A percentile compares a stretch with the other conserved stretches of the same genome.
Conservation (phyloP, 2,113 vertebrate genomes). For the Phainopepla nitens region DNA sequence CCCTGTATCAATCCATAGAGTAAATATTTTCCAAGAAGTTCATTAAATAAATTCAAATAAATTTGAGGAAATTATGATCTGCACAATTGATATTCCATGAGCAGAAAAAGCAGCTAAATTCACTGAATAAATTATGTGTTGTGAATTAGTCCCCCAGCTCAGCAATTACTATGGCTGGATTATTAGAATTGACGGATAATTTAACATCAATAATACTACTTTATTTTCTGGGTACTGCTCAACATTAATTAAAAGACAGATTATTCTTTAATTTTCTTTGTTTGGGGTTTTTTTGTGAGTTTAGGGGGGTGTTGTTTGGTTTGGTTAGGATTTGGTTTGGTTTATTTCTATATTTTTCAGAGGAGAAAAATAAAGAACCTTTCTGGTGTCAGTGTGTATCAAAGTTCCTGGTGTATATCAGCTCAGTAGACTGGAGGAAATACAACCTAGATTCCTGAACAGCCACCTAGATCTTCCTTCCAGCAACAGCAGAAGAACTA, state of each 20-base stretch:
- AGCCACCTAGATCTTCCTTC: not conserved
- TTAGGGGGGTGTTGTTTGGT: not conserved
- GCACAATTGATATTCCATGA: slow-evolving; percentile 25
- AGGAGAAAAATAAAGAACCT: not conserved
- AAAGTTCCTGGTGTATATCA: not conserved
- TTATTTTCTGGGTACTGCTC: not conserved
- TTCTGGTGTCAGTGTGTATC: not conserved
- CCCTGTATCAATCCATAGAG: slow-evolving; percentile 51
- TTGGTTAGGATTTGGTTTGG: not conserved
- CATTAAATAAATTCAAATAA: slow-evolving; percentile 40
- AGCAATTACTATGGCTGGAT: not conserved
- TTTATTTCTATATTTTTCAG: not conserved
- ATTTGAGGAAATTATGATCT: slow-evolving; percentile 49
- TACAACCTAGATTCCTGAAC: not conserved
- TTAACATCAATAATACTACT: slow-evolving; percentile 1
- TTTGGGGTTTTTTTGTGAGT: not conserved
- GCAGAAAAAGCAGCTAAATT: slow-evolving; percentile 35
- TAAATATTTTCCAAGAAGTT: slow-evolving; percentile 59
- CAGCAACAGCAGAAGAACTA: not conserved
- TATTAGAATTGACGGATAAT: slow-evolving; percentile 20
- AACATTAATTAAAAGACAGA: not conserved
- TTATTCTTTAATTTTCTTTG: not conserved
- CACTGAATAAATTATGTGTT: slow-evolving; percentile 27
- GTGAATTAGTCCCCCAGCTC: slow-evolving; percentile 33
- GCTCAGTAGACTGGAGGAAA: not conserved